A percentile compares a stretch with the other conserved stretches of the same genome.
Evolutionary conservation across 2,113 vertebrate species (phyloP).

Genomic region (Dipodomys merriami): DNA sequence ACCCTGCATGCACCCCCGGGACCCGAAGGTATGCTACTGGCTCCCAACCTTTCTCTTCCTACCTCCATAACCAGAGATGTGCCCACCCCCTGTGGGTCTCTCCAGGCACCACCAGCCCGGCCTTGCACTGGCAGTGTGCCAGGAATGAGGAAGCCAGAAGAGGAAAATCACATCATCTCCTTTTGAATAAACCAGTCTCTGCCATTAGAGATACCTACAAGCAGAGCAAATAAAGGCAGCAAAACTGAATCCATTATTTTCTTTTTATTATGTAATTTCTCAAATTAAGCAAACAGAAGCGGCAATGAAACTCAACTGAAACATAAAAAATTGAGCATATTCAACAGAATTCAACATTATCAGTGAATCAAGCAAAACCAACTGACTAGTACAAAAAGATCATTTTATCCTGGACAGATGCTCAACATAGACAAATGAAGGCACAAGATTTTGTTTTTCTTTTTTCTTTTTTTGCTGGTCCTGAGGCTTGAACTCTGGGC

Average conservation of each 20-base stretch:
- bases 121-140: neutral
- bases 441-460: neutral
- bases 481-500: too few relatives aligned
- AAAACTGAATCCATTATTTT: neutral
- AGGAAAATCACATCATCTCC: neutral
- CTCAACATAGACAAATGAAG: conserved; percentile 4
- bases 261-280: conserved; percentile 59
- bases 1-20: neutral
- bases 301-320: neutral
- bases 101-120: neutral
- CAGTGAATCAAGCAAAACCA: neutral
- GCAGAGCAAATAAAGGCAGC: conserved; percentile 29
- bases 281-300: conserved; percentile 1
- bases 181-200: neutral
- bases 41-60: neutral
- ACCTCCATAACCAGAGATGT: neutral
- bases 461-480: too few relatives aligned
- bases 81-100: neutral
- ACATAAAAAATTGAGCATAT: neutral
- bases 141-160: neutral
- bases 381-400: neutral
- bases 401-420: neutral
- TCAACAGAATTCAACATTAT: neutral
- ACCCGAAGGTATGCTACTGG: neutral
- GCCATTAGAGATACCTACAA: neutral